Evolutionary conservation across 1,140 invertebrate genomes (phyloP).

Genomic region (Drosophila orosa): DNA sequence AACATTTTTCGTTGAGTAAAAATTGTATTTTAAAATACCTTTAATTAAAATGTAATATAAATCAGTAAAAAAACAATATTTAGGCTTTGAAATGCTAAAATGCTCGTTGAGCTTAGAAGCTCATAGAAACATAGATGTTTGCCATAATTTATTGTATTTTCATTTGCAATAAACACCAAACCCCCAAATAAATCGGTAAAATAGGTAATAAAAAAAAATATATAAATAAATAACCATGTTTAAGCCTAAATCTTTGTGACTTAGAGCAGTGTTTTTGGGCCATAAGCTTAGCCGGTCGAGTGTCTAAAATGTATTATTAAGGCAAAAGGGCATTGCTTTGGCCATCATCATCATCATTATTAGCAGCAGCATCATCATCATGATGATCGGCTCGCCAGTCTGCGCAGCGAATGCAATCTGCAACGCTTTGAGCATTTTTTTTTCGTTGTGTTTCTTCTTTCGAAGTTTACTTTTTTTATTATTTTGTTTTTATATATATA

Average conservation of each 20-base stretch:
- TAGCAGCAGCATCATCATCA: constrained; percentile 7
- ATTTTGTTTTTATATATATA: not conserved
- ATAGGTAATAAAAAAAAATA: not conserved
- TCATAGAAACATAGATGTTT: not conserved
- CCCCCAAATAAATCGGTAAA: not conserved
- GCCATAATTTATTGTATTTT: not conserved
- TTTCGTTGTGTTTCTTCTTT: constrained; percentile 25
- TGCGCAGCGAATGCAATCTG: constrained; percentile 79
- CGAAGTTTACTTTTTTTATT: constrained; percentile 17
- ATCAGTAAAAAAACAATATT: not conserved
- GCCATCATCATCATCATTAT: constrained; percentile 24
- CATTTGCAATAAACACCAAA: not conserved
- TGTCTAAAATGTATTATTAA: constrained; percentile 78
- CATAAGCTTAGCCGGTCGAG: constrained; percentile 38
- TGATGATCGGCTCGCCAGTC: constrained; percentile 25
- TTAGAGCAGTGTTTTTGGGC: constrained; percentile 27
- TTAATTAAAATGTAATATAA: not conserved
- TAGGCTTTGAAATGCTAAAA: not conserved
- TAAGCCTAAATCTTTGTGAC: not conserved
- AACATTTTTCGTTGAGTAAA: too few relatives aligned
- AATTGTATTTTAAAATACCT: too few relatives aligned
- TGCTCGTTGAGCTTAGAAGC: too few relatives aligned
- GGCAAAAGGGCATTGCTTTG: constrained; percentile 61
- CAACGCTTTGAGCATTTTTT: constrained; percentile 77
- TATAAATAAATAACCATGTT: too few relatives aligned